Conservation (phyloP, 2,888 invertebrate genomes). For the Tholera decimalis region DNA sequence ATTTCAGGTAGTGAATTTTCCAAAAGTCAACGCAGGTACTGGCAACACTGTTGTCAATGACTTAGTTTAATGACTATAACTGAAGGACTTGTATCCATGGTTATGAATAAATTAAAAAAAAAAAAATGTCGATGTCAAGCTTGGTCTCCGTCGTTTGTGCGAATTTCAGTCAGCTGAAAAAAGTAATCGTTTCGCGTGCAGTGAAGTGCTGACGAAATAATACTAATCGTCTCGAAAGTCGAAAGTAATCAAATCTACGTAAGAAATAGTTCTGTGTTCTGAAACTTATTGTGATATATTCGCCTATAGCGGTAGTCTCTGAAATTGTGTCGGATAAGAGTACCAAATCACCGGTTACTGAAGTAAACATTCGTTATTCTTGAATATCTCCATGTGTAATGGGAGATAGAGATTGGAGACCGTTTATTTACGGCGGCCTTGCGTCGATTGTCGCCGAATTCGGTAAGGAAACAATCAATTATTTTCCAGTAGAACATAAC, state of each 20-base stretch:
- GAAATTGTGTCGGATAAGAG: conserved; percentile 4
- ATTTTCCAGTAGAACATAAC: conserved; percentile 49
- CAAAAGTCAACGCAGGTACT: too few relatives aligned
- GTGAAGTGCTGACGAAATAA: conserved; percentile 33
- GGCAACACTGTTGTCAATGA: too few relatives aligned
- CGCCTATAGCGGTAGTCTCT: neutral
- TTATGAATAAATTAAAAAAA: too few relatives aligned
- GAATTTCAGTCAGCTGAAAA: conserved; percentile 38
- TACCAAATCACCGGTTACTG: conserved; percentile 51
- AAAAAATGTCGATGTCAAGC: conserved; percentile 1
- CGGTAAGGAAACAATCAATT: conserved; percentile 91
- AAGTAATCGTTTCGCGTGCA: conserved; percentile 21
- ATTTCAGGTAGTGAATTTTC: too few relatives aligned
- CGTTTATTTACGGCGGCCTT: conserved; percentile 98
- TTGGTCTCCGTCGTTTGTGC: conserved; percentile 28
- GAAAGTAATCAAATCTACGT: conserved; percentile 13
- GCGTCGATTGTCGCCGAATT: conserved; percentile 98
- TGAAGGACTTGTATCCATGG: too few relatives aligned
- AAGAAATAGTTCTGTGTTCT: conserved; percentile 1
- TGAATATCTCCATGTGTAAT: conserved; percentile 87
- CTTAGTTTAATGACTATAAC: too few relatives aligned
- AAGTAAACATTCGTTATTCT: conserved; percentile 42
- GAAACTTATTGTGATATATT: conserved; percentile 9
- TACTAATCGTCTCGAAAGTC: conserved; percentile 16
- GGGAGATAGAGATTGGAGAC: conserved; percentile 97